Evolutionary conservation across 2,113 vertebrate genomes (phyloP), one percentile per base, ranked within the genome.

Genomic region (Osmerus mordax): DNA sequence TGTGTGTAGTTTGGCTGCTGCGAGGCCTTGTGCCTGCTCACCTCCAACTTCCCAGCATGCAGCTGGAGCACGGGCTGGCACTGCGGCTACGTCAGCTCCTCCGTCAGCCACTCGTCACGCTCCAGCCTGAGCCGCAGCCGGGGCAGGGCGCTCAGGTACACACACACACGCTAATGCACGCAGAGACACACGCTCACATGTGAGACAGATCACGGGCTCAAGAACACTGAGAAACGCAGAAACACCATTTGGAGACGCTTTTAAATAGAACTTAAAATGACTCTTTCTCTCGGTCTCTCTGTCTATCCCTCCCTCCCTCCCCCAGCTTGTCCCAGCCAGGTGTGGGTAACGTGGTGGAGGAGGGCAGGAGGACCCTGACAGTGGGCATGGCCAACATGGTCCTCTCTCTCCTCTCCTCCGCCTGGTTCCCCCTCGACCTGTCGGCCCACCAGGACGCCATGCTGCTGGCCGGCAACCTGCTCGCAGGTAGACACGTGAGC

Each of bases 361-460:
- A 94, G 2, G 85, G 87, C 28, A 89, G 92, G 51, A 94, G 92
- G 75, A 93, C 83, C 81, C 93, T 95, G 69, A 95, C 94, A 0
- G 89, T 95, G 2, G 96, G 97, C 15, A 94, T 95, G 94, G 92
- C 94, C 9, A 91, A 94, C n/a, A 90, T 94, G 90, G 81, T 98
- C 36, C 92, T 99, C 2, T 96, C 95, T 1, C 90, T 99, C 11
- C 93, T 99, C 18, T 97, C 96, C 0, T 99, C 97, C 0, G 93
- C 95, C 0, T 99, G 97, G 95, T 98, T 99, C 77, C 97, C 96
- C 0, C 82, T 98, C 76, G 97, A 99, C 80, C 95, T 99, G n/a
- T 93, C 96, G 13, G 94, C 96, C 21, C 97, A 99, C 81, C 97
- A 98, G 67, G 95, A 98, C 61, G 95, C 96, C 70, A 89, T 99